Evolutionary conservation across 2,888 invertebrate genomes (phyloP), one percentile per base, ranked within the genome.

Genomic region (Cheilosia grossa): DNA sequence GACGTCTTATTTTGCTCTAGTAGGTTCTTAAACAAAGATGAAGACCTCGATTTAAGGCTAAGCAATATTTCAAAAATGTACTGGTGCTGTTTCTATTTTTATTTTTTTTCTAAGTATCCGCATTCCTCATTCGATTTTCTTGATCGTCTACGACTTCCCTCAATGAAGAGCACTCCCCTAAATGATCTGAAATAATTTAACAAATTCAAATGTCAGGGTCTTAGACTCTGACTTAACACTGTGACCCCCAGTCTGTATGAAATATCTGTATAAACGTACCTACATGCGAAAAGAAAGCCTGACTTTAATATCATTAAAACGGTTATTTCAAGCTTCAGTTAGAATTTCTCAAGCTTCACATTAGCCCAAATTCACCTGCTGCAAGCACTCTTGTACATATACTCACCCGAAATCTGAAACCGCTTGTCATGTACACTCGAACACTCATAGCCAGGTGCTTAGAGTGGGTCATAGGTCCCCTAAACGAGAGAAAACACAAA

Each of bases 331-430:
- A 56, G 49, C 40, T 54, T 58, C 64, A 47, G 54, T 63, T 24
- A 51, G 30, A 54, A 81, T 77, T 78, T 82, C 67, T 67, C 54
- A 78, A 82, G 66, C 66, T 61, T 78, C 73, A 82, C 78, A 67
- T 82, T 51, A 66, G 17, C 47, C 49, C 37, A 56, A 82, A 78
- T 78, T 82, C 78, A 82, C 73, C 82, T 82, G 82, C 82, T 82
- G 78, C 82, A 82, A 82, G 30, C 49, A 49, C 61, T 72, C 13
- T 56, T 77, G 47, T 64, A 54, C 70, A 53, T 2, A 24, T 70
- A 53, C 1, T 17, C 15, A 24, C 47, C 17, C 10, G 30, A 40
- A 61, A 54, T 24, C 21, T 21, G 30, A 44, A 53, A 53, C 64
- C 4, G 27, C 33, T 49, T 59, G 73, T 80, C 61, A 69, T 80